Conservation (phyloP, 1,140 invertebrate genomes). For the Euura lappo region DNA sequence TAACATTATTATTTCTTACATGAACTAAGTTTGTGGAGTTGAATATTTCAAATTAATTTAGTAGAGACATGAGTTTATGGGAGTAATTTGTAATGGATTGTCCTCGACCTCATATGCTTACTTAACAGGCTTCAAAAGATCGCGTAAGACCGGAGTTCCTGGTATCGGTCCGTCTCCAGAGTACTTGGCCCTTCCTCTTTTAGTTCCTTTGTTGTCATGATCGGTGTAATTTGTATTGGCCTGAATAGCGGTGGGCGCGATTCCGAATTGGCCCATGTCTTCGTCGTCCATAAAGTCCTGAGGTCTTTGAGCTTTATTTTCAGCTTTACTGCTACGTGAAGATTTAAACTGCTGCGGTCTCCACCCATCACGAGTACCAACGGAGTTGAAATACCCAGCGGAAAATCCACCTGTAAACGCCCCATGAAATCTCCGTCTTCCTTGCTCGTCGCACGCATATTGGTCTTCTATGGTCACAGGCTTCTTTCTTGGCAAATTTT, state of each 20-base stretch:
- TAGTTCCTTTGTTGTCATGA: constrained; percentile 58
- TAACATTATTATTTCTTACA: not conserved
- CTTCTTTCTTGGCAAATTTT: constrained; percentile 80
- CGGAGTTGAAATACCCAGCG: constrained; percentile 97
- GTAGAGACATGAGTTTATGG: too few relatives aligned
- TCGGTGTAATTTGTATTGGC: constrained; percentile 77
- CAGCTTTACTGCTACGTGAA: constrained; percentile 74
- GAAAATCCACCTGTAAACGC: constrained; percentile 99
- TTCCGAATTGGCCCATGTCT: constrained; percentile 93
- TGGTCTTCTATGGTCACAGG: constrained; percentile 88
- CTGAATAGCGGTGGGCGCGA: constrained; percentile 85
- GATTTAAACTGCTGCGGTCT: constrained; percentile 91
- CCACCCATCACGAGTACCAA: constrained; percentile 96
- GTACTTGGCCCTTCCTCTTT: constrained; percentile 56
- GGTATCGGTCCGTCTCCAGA: constrained; percentile 76
- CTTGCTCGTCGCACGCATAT: constrained; percentile 88
- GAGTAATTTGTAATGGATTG: too few relatives aligned
- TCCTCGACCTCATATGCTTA: constrained; percentile 40
- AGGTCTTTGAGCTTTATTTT: constrained; percentile 65
- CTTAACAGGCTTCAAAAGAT: constrained; percentile 79
- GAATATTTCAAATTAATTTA: too few relatives aligned
- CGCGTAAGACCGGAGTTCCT: constrained; percentile 78
- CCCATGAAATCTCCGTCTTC: constrained; percentile 94
- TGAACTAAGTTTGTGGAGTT: too few relatives aligned
- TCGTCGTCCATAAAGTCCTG: constrained; percentile 99